These are phyloP conservation scores for Caenorhabditis sp. DNA, from an alignment of 2,888 invertebrate species.

Conservation along the genomic window DNA sequence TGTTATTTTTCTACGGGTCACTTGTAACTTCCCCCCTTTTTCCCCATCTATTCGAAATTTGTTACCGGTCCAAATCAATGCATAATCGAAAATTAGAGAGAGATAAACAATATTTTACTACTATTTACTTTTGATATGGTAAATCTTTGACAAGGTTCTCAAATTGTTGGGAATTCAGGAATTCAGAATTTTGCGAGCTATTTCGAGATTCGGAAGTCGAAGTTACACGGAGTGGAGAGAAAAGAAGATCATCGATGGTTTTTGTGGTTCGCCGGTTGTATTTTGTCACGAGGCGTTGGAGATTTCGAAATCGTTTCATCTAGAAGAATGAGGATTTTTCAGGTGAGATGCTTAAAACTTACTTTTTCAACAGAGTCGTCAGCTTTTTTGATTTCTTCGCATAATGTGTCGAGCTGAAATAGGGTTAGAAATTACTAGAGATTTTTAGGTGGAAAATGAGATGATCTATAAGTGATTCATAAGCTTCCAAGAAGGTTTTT, in stretches of 20 bases:
- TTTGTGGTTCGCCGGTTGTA: constrained; percentile 29
- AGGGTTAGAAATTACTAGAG: neutral
- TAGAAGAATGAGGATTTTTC: neutral
- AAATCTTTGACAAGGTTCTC: constrained; percentile 23
- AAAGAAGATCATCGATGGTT: constrained; percentile 37
- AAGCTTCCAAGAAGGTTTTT: no score
- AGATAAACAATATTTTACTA: neutral
- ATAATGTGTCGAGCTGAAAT: constrained; percentile 40
- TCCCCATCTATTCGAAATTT: neutral
- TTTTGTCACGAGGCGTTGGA: constrained; percentile 42
- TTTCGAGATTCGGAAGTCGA: neutral
- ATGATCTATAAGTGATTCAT: no score
- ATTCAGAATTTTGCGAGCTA: neutral
- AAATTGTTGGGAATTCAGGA: constrained; percentile 18
- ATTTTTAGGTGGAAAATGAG: neutral
- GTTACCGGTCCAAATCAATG: neutral
- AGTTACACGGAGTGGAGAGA: constrained; percentile 16
- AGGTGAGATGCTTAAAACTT: neutral
- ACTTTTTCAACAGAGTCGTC: constrained; percentile 25
- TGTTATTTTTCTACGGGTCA: constrained; percentile 2
- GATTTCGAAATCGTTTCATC: constrained; percentile 43
- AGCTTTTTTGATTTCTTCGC: constrained; percentile 26
- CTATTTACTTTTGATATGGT: constrained; percentile 20
- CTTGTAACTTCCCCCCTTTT: neutral
- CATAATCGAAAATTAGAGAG: neutral